Conservation (phyloP, 2,888 invertebrate species). For the Ecdyonurus torrentis region DNA sequence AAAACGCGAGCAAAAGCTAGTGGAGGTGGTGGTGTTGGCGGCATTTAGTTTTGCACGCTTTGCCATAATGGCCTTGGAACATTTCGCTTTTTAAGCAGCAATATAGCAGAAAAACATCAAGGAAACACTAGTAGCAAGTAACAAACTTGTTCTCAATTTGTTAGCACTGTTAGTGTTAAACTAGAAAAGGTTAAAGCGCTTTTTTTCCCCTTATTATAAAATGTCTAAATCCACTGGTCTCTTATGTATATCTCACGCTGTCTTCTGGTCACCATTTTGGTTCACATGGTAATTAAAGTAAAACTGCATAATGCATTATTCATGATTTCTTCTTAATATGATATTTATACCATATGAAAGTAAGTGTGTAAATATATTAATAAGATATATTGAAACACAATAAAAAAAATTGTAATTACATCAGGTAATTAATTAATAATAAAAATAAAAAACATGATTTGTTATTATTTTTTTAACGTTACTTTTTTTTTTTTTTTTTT, state of each 20-base stretch:
- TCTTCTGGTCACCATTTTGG: neutral
- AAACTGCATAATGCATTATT: too few species aligned
- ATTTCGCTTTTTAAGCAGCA: neutral
- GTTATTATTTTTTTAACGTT: too few species aligned
- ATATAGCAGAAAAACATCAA: neutral
- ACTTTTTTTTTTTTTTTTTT: too few species aligned
- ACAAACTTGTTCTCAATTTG: neutral
- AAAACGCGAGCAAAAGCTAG: neutral
- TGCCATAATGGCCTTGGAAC: neutral
- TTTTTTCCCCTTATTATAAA: neutral
- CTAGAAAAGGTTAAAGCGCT: neutral
- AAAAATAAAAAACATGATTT: too few species aligned
- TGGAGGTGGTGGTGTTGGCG: too few species aligned
- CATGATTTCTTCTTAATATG: too few species aligned
- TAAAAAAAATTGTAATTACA: too few species aligned
- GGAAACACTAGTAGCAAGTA: neutral
- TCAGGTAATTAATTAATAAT: too few species aligned
- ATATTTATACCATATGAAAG: too few species aligned
- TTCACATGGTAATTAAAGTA: neutral
- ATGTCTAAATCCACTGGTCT: too few species aligned
- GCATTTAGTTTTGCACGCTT: neutral
- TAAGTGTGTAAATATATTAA: too few species aligned
- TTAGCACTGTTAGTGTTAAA: neutral
- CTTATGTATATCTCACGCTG: neutral
- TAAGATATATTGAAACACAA: too few species aligned